Evolutionary conservation across 37 sponge, comb jelly and placozoan genomes (phyloP).

Genomic region (Tethya wilhelma): DNA sequence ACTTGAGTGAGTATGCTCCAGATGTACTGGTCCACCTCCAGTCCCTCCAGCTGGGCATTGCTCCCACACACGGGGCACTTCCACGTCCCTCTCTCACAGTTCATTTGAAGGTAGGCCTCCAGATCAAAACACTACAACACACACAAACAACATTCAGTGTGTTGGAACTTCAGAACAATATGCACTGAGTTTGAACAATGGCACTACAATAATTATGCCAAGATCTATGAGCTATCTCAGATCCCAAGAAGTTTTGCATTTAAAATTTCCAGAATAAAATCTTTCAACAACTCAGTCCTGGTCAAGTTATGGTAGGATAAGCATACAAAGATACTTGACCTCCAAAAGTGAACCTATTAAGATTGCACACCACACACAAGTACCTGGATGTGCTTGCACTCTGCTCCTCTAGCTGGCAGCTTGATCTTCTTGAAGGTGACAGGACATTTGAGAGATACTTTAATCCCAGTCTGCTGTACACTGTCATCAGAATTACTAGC

Average conservation of each 20-base stretch:
- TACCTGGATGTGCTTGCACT: constrained; percentile 88
- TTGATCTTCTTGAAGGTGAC: constrained; percentile 75
- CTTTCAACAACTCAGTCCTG: neutral
- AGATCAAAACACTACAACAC: constrained; percentile 83
- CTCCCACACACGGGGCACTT: constrained; percentile 89
- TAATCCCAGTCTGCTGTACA: constrained; percentile 77
- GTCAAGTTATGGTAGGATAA: neutral
- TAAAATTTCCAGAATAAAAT: neutral
- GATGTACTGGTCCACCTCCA: constrained; percentile 86
- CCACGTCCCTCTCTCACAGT: constrained; percentile 89
- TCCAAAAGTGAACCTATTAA: neutral
- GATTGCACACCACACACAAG: neutral
- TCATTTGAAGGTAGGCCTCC: constrained; percentile 87
- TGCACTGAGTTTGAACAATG: too few species aligned
- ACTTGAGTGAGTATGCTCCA: constrained; percentile 73
- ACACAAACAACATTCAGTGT: too few species aligned
- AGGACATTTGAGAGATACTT: constrained; percentile 85
- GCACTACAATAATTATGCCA: too few species aligned
- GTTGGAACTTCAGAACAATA: too few species aligned
- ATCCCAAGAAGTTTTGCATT: too few species aligned
- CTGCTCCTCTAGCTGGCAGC: constrained; percentile 84
- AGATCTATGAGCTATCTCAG: too few species aligned
- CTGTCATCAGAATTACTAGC: constrained; percentile 48
- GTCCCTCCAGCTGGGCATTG: constrained; percentile 64
- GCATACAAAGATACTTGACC: constrained; percentile 3